Conservation (phyloP, 1,140 invertebrate species). For the Trichogramma pretiosum region DNA sequence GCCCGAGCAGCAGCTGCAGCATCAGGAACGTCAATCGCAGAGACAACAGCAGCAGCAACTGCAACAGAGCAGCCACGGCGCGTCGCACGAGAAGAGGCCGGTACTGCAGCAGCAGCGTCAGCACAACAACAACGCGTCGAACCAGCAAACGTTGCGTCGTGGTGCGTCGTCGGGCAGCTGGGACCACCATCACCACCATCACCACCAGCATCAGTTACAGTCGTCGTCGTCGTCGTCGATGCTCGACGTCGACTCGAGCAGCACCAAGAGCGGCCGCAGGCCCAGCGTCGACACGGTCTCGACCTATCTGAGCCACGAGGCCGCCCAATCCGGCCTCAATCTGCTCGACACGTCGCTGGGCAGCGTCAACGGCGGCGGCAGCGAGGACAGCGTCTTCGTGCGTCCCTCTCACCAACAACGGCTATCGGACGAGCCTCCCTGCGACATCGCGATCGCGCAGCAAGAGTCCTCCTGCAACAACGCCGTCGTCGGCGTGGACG, state of each 20-base stretch:
- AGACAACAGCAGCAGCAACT: constrained; percentile 33
- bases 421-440: not conserved
- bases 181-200: constrained; percentile 33
- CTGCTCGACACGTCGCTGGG: constrained; percentile 64
- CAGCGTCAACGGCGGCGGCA: constrained; percentile 41
- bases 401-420: not conserved
- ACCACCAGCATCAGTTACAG: constrained; percentile 25
- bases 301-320: constrained; percentile 78
- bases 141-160: too few relatives aligned
- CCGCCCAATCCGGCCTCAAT: constrained; percentile 68
- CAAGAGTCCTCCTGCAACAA: not conserved
- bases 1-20: constrained; percentile 32
- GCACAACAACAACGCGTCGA: too few relatives aligned
- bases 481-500: constrained; percentile 41
- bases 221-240: constrained; percentile 39
- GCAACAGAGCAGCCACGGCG: too few relatives aligned
- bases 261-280: constrained; percentile 61
- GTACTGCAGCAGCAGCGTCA: too few relatives aligned
- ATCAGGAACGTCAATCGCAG: constrained; percentile 25
- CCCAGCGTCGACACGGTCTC: constrained; percentile 79
- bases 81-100: too few relatives aligned
- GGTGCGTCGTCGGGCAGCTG: too few relatives aligned
- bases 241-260: constrained; percentile 58
- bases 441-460: constrained; percentile 1
- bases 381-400: not conserved